Evolutionary conservation across 2,888 invertebrate species (phyloP), one percentile per base, ranked within the genome.

Genomic region (Nymphalis urticae): DNA sequence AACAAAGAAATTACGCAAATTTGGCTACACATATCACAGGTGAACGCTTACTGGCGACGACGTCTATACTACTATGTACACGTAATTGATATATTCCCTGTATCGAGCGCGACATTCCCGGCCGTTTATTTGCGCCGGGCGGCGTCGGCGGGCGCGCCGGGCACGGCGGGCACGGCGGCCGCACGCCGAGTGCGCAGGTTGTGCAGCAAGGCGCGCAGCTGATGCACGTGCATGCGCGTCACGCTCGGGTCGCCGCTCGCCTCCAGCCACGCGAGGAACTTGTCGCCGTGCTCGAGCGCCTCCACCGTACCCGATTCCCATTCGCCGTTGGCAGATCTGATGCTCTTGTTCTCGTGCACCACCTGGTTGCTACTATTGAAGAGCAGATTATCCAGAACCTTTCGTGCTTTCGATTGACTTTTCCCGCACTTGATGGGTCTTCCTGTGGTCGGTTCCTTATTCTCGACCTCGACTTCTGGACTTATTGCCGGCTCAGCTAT

Each of bases 201-300:
- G 82, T 95, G 95, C 80, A 97, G 93, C 74, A 97, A 91, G 77
- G 94, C 94, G 79, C 95, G 94, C 80, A 97, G 94, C 86, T 96
- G 96, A 92, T 96, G 94, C 74, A 97, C 94, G 86, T 96, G 96
- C 86, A 96, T 93, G 72, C 95, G 95, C 62, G 96, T 96, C 70
- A 97, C 95, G 71, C 95, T 94, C 0, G 97, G 96, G 86, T 96
- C 95, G 70, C 96, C 95, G 87, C 95, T 96, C 73, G 94, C 94
- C 84, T 96, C 95, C 79, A 97, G 91, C 96, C 96, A 97, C 81
- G 95, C 94, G 75, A 96, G 93, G 90, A 97, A 97, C 89, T 95
- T 95, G 82, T 96, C 96, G 53, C 96, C 97, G 87, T 96, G 96
- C 80, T 94, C 94, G 64, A 97, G 93, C 51, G 97, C 97, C 80